Base-by-base conservation (phyloP, 2,888 invertebrate species). In the Asteroscopus sphinx region DNA sequence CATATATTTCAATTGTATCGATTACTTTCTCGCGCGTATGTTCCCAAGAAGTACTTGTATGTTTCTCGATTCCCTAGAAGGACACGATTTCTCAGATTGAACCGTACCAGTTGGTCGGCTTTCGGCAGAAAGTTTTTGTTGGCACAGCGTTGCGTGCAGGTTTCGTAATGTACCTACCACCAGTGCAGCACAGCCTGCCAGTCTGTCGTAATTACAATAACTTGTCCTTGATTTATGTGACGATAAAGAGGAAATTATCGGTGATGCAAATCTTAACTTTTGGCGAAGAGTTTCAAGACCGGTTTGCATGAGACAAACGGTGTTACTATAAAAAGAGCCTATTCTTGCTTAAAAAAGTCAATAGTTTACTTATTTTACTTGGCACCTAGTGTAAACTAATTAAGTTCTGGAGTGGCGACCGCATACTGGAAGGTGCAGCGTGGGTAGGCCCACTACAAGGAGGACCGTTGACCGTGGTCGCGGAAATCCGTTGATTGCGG, bases 61-160 rank as follows among this genome's bases (percentile, higher is more conserved):
- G 60, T 79, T 60, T 82, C 80, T 81, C 68, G 77, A 73, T 80
- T 80, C 91, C 89, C 70, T 83, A 90, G 71, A 92, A 85, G 91
- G 89, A 76, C 74, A 57, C 72, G 89, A 86, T 90, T 91, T 90
- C 87, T 87, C 91, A 86, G 83, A 85, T 91, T 89, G 86, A 88
- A 80, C 85, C 85, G 83, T 83, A 91, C 93, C 89, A 84, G 93
- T 92, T 81, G 68, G 77, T 79, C 83, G 71, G 86, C 88, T 91
- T 91, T 92, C 85, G 88, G 87, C 87, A 85, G 87, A 88, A 88
- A 87, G 85, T 89, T 92, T 80, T 92, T 91, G 80, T 84, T 63
- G 73, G 74, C 59, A 68, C 71, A 61, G 71, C 68, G 72, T 78
- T 84, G 77, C 81, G 73, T 85, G 80, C 81, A 66, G 73, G 81